Evolutionary conservation across 2,113 vertebrate species (phyloP).

Genomic region (Trematomus loennbergii): DNA sequence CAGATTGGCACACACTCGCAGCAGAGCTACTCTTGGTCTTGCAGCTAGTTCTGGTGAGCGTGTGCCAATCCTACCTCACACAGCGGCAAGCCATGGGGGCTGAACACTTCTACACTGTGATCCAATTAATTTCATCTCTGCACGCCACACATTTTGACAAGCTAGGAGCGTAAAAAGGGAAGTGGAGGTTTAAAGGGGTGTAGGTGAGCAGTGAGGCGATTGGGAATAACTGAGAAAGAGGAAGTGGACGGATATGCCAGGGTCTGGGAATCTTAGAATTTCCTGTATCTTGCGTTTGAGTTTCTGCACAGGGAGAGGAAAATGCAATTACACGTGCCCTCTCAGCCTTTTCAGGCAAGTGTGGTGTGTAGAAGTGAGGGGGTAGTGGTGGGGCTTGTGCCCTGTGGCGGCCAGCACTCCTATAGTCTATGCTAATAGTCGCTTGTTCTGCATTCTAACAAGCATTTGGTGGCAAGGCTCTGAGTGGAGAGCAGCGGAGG

Average conservation of each 20-base stretch:
- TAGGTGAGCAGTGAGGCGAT: conserved; percentile 58
- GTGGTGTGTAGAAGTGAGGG: conserved; percentile 49
- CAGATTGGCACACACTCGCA: conserved; percentile 57
- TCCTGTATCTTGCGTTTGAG: conserved; percentile 68
- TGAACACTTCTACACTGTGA: conserved; percentile 75
- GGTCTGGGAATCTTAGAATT: conserved; percentile 72
- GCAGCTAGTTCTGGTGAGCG: conserved; percentile 45
- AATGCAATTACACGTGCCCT: conserved; percentile 84
- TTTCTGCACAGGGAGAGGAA: conserved; percentile 73
- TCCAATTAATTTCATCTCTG: conserved; percentile 84
- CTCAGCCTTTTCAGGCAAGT: conserved; percentile 73
- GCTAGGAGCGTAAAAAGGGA: conserved; percentile 68
- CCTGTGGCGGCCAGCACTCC: conserved; percentile 63
- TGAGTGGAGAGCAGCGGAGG: conserved; percentile 53
- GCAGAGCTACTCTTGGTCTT: conserved; percentile 56
- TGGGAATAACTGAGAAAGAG: conserved; percentile 58
- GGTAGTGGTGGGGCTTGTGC: conserved; percentile 52
- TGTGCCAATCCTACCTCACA: conserved; percentile 56
- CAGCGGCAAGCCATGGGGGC: conserved; percentile 58
- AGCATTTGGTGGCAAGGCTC: conserved; percentile 61
- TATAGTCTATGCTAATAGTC: conserved; percentile 78
- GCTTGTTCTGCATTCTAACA: conserved; percentile 77
- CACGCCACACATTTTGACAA: conserved; percentile 76
- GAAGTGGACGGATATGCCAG: conserved; percentile 58
- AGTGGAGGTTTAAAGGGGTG: conserved; percentile 49